Evolutionary conservation across 2,797 vertebrate species (phyloP).

Genomic region (Myripristis jacobus): DNA sequence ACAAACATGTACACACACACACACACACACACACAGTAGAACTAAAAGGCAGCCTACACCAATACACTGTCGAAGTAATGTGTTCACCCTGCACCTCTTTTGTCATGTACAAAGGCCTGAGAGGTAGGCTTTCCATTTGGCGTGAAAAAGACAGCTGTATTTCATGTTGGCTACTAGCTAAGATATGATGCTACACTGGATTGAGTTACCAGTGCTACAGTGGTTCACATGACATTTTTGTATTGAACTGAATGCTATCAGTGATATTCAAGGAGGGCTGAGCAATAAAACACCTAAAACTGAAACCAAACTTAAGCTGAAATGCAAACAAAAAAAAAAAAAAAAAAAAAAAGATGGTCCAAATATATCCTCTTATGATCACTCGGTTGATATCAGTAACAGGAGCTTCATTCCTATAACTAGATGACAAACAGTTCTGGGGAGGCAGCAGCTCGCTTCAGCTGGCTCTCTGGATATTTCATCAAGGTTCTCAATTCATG

Average conservation of each 20-base stretch:
- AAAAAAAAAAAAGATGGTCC: not conserved
- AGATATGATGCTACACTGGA: slow-evolving; percentile 61
- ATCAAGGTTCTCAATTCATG: slow-evolving; percentile 58
- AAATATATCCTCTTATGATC: slow-evolving; percentile 21
- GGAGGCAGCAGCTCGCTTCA: slow-evolving; percentile 45
- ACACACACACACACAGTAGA: slow-evolving; percentile 51
- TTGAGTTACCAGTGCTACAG: slow-evolving; percentile 61
- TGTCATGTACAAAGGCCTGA: slow-evolving; percentile 70
- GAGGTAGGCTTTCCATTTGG: slow-evolving; percentile 57
- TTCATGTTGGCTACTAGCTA: slow-evolving; percentile 59
- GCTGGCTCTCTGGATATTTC: slow-evolving; percentile 66
- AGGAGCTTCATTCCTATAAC: slow-evolving; percentile 34
- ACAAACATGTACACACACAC: too few relatives aligned
- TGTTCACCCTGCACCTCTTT: slow-evolving; percentile 65
- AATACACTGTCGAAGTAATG: slow-evolving; percentile 63
- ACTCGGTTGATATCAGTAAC: slow-evolving; percentile 18
- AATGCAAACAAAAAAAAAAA: not conserved
- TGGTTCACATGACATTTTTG: slow-evolving; percentile 52
- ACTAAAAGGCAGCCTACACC: slow-evolving; percentile 55
- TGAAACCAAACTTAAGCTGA: slow-evolving; percentile 16
- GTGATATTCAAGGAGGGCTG: slow-evolving; percentile 36
- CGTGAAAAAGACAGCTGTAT: slow-evolving; percentile 71
- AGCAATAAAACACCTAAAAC: slow-evolving; percentile 27
- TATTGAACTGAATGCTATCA: slow-evolving; percentile 33
- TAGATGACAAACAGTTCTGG: slow-evolving; percentile 23